A percentile compares a stretch with the other conserved stretches of the same genome.
Conservation (phyloP, 1,140 invertebrate genomes). For the Oedothorax gibbosus region DNA sequence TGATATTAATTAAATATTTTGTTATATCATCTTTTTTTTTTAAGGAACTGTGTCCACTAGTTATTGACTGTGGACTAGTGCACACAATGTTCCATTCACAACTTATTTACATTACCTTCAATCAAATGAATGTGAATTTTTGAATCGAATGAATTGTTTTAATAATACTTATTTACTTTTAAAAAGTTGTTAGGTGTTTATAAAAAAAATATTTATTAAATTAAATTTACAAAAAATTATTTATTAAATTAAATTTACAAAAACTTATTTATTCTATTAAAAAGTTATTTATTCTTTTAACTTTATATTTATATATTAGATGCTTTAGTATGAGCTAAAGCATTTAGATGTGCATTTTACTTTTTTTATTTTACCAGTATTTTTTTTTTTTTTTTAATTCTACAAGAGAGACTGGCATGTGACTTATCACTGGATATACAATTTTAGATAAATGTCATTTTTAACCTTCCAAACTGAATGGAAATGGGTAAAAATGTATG, state of each 20-base stretch:
- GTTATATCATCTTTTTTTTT: constrained; percentile 34
- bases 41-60: constrained; percentile 37
- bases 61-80: neutral
- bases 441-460: constrained; percentile 22
- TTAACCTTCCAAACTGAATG: too few relatives aligned
- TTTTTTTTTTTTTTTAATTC: constrained; percentile 46
- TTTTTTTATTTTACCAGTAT: constrained; percentile 30
- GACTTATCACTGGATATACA: constrained; percentile 39
- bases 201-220: too few relatives aligned
- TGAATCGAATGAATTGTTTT: constrained; percentile 13
- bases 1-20: constrained; percentile 53
- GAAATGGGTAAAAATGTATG: too few relatives aligned
- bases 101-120: too few relatives aligned
- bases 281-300: constrained; percentile 38
- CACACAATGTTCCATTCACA: constrained; percentile 20
- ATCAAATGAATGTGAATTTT: too few relatives aligned
- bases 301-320: constrained; percentile 41
- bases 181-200: neutral
- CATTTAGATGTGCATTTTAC: constrained; percentile 47
- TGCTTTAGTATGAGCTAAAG: constrained; percentile 31
- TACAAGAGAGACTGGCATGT: constrained; percentile 41
- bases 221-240: too few relatives aligned
- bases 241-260: too few relatives aligned
- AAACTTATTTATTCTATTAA: neutral
- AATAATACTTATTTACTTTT: constrained; percentile 28